These are phyloP conservation scores for Stenopsyche tienmushanensis DNA, from an alignment of 1,140 invertebrate species.

Conservation along the genomic window DNA sequence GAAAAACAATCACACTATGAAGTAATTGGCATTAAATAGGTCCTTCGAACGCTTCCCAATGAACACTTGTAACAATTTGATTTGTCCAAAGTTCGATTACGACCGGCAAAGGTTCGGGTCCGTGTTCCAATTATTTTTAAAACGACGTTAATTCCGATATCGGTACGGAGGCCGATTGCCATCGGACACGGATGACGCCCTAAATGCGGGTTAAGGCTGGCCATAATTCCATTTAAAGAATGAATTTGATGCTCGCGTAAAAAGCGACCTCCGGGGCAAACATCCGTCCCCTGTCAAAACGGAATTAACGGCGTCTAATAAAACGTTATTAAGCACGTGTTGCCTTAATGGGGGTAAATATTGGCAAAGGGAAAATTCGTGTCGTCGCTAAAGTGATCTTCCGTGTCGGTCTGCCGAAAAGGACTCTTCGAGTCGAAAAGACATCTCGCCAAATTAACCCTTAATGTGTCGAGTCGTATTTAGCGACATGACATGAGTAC, in stretches of 20 bases:
- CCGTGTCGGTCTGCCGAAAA: conserved; percentile 7
- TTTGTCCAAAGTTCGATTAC: too few relatives aligned
- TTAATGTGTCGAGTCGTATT: too few relatives aligned
- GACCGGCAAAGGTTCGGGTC: too few relatives aligned
- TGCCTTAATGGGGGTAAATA: conserved; percentile 22
- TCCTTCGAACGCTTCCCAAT: neutral
- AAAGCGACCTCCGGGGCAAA: neutral
- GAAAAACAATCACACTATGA: too few relatives aligned
- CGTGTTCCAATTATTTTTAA: neutral
- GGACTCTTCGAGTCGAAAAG: too few relatives aligned
- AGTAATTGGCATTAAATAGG: too few relatives aligned
- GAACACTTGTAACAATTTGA: too few relatives aligned
- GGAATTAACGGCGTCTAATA: conserved; percentile 20
- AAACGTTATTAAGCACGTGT: conserved; percentile 19
- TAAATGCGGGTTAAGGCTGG: neutral
- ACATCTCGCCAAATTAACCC: too few relatives aligned
- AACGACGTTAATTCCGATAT: neutral
- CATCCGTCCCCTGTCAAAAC: neutral
- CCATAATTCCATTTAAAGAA: neutral
- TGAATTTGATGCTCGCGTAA: neutral
- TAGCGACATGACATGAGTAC: too few relatives aligned
- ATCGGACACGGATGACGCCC: too few relatives aligned
- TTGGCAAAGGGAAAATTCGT: conserved; percentile 2
- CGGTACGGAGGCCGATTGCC: neutral
- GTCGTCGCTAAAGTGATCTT: conserved; percentile 10